Evolutionary conservation across 2,888 invertebrate species (phyloP).

Genomic region (Tachystola acroxantha): DNA sequence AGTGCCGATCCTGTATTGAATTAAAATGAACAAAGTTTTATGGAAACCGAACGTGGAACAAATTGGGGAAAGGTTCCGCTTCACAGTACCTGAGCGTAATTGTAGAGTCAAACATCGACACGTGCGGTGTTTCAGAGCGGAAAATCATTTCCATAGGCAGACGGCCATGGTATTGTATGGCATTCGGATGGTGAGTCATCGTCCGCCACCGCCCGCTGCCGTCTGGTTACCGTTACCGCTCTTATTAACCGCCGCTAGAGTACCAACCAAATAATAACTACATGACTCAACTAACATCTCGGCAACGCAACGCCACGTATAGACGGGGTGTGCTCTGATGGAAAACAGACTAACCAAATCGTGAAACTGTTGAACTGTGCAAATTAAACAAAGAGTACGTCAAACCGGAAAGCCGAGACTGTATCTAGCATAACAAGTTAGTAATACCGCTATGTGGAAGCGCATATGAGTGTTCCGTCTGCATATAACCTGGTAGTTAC

Average conservation of each 20-base stretch:
- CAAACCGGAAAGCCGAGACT: too few relatives aligned
- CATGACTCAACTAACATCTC: not conserved
- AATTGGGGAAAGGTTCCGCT: slow-evolving; percentile 14
- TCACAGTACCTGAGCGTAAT: slow-evolving; percentile 10
- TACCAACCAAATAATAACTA: slow-evolving; percentile 4
- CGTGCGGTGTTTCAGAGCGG: slow-evolving; percentile 42
- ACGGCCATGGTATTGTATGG: slow-evolving; percentile 31
- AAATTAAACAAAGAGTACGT: too few relatives aligned
- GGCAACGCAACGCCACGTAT: not conserved
- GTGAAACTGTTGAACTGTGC: not conserved
- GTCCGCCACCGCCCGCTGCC: slow-evolving; percentile 18
- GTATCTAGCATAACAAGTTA: too few relatives aligned
- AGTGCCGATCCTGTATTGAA: too few relatives aligned
- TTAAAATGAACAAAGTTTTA: too few relatives aligned
- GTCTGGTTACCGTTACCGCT: slow-evolving; percentile 40
- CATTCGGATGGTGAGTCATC: slow-evolving; percentile 43
- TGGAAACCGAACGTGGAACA: slow-evolving; percentile 9
- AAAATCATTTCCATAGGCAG: slow-evolving; percentile 52
- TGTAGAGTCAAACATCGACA: slow-evolving; percentile 21
- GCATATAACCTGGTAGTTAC: too few relatives aligned
- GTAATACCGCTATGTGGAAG: too few relatives aligned
- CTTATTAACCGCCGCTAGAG: slow-evolving; percentile 23
- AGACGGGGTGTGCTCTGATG: not conserved
- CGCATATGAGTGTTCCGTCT: too few relatives aligned
- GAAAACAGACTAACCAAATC: not conserved